Evolutionary conservation across 2,113 vertebrate genomes (phyloP).

Genomic region (Scomber colias): DNA sequence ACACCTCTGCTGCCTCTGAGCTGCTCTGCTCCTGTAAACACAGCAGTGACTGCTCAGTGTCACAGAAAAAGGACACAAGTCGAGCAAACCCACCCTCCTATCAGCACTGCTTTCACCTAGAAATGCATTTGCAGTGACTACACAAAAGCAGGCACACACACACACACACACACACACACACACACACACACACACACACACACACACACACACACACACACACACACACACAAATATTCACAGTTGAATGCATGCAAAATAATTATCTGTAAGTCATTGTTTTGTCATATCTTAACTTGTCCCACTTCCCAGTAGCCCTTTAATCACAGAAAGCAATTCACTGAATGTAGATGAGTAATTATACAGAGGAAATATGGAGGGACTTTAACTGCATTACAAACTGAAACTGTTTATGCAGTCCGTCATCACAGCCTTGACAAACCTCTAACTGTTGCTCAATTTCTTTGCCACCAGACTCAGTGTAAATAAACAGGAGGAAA

Average conservation of each 20-base stretch:
- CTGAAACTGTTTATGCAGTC: not conserved
- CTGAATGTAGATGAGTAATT: slow-evolving; percentile 24
- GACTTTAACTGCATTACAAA: not conserved
- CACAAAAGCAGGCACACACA: not conserved
- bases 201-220: slow-evolving; percentile 9
- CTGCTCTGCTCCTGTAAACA: slow-evolving; percentile 51
- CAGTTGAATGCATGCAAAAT: slow-evolving; percentile 8
- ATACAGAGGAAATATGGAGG: not conserved
- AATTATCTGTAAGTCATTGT: slow-evolving; percentile 20
- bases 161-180: slow-evolving; percentile 10
- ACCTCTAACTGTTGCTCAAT: slow-evolving; percentile 25
- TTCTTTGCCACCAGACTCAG: slow-evolving; percentile 26
- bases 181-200: slow-evolving; percentile 6
- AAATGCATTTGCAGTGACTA: slow-evolving; percentile 13
- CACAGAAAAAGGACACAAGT: slow-evolving; percentile 16
- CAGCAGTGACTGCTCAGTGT: slow-evolving; percentile 26
- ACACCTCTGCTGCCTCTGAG: slow-evolving; percentile 56
- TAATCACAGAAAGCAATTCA: slow-evolving; percentile 14
- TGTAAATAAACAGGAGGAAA: slow-evolving; percentile 65
- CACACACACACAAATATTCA: slow-evolving; percentile 17
- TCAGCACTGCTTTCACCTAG: not conserved
- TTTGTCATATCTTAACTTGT: slow-evolving; percentile 11
- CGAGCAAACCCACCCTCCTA: slow-evolving; percentile 13
- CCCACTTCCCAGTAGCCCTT: slow-evolving; percentile 28
- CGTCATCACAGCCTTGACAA: slow-evolving; percentile 12